Percentiles rank a stretch among this genome's conserved stretches.
phyloP scores from a whole-genome alignment of 1,140 invertebrate genomes.

The Drosophila virilis region DNA sequence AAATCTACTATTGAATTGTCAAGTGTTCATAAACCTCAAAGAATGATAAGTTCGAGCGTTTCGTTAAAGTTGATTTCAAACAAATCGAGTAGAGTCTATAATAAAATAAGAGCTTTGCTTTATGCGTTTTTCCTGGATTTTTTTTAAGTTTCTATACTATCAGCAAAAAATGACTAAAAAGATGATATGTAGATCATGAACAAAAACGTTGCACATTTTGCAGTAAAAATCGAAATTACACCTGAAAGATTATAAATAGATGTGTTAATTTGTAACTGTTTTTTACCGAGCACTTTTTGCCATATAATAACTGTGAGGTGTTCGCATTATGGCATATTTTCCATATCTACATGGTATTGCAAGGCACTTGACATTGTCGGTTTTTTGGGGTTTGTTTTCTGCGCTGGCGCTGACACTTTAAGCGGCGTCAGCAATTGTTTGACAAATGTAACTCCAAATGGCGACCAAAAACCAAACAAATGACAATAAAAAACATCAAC shows the following conservation, averaged over 20 bases:
- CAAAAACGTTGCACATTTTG: too few relatives aligned
- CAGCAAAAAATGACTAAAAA: too few relatives aligned
- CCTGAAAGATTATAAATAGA: background rate
- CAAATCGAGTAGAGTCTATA: too few relatives aligned
- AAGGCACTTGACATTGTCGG: slow-evolving; percentile 60
- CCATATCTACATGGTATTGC: slow-evolving; percentile 10
- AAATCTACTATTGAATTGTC: too few relatives aligned
- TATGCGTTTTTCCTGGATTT: too few relatives aligned
- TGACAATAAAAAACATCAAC: slow-evolving; percentile 3
- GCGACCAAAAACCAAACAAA: slow-evolving; percentile 40
- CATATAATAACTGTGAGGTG: slow-evolving; percentile 16
- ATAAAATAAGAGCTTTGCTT: too few relatives aligned
- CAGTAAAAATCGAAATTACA: background rate
- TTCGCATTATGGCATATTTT: slow-evolving; percentile 20
- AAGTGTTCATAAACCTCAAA: too few relatives aligned
- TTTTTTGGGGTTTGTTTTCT: slow-evolving; percentile 16
- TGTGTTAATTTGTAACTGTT: too few relatives aligned
- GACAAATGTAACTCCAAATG: slow-evolving; percentile 47
- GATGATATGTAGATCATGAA: too few relatives aligned
- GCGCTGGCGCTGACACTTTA: slow-evolving; percentile 42
- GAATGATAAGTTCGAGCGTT: too few relatives aligned
- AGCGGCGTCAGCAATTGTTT: slow-evolving; percentile 60
- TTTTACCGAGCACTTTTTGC: slow-evolving; percentile 19
- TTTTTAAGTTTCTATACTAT: too few relatives aligned
- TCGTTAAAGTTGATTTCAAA: too few relatives aligned